Evolutionary conservation across 2,113 vertebrate genomes (phyloP), one percentile per base, ranked within the genome.

Genomic region (Triplophysa dalaica): DNA sequence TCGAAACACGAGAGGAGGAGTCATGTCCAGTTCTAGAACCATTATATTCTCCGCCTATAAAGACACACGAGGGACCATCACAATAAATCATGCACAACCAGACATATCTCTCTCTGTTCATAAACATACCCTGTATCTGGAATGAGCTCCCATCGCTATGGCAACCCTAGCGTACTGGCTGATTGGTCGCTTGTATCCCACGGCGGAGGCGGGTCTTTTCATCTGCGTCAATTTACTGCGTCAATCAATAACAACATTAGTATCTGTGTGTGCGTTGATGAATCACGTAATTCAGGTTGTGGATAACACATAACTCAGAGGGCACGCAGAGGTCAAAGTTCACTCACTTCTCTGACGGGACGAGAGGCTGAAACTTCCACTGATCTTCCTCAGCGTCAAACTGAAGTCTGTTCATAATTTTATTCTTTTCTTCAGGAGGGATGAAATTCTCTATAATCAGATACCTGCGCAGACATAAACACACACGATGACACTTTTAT

Each of bases 391-490:
- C 97, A 0, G 94, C 85, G 19, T 99, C 97, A 24, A 98, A 97
- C 87, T 93, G 94, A 61, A 99, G 92, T 16, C 98, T 92, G 92
- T 96, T 99, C 95, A 99, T 96, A 86, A 99, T 98, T 89, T 99
- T 99, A 88, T 99, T 99, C 92, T 99, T 99, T 91, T 98, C 98
- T 78, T 99, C 98, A 0, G 97, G 96, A 0, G 97, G 98, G 67
- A 99, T 99, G 89, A 99, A 99, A 90, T 99, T 99, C 91, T 99
- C 98, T 0, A 99, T 99, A 87, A 99, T 98, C 84, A 99, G 78
- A 84, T 98, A 99, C 90, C 98, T 99, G 89, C 52, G 67, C 0
- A 75, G 4, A 52, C 11, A 81, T 11, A 6, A 70, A 63, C 67
- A 77, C 70, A 58, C 5, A 58, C 19, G 6, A n/a, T 38, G 7